phyloP scores from a whole-genome alignment of 2,888 invertebrate genomes.

The Myopa testacea region DNA sequence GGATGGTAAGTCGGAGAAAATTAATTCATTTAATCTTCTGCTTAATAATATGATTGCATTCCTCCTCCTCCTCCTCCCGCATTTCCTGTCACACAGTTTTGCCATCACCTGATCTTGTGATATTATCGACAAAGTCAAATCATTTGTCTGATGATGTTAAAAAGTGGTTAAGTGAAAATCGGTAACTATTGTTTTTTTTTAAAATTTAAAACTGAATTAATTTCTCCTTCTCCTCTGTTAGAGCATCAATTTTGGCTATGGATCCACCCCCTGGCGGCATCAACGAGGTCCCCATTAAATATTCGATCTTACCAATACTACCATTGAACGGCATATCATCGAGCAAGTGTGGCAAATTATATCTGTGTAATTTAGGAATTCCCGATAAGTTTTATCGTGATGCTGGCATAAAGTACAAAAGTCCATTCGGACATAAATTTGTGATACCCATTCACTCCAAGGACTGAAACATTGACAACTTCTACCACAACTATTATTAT shows the following conservation, averaged over 20 bases:
- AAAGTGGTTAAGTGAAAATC: constrained; percentile 78
- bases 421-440: constrained; percentile 87
- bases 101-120: constrained; percentile 68
- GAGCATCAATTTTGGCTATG: constrained; percentile 79
- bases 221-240: constrained; percentile 43
- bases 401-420: constrained; percentile 82
- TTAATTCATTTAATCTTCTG: background rate
- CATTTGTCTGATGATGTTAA: constrained; percentile 70
- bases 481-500: constrained; percentile 45
- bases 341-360: constrained; percentile 77
- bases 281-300: constrained; percentile 73
- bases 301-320: constrained; percentile 78
- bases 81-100: constrained; percentile 57
- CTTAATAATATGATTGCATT: background rate
- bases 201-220: background rate
- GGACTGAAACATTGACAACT: constrained; percentile 65
- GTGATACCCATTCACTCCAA: constrained; percentile 78
- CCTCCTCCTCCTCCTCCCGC: no score
- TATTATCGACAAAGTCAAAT: constrained; percentile 64
- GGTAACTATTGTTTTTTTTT: constrained; percentile 53
- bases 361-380: constrained; percentile 87
- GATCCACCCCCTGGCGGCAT: constrained; percentile 81
- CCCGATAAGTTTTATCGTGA: constrained; percentile 82
- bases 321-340: constrained; percentile 74
- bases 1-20: constrained; percentile 56